phyloP scores from a whole-genome alignment of 2,888 invertebrate genomes.

The Mylabris sibirica region DNA sequence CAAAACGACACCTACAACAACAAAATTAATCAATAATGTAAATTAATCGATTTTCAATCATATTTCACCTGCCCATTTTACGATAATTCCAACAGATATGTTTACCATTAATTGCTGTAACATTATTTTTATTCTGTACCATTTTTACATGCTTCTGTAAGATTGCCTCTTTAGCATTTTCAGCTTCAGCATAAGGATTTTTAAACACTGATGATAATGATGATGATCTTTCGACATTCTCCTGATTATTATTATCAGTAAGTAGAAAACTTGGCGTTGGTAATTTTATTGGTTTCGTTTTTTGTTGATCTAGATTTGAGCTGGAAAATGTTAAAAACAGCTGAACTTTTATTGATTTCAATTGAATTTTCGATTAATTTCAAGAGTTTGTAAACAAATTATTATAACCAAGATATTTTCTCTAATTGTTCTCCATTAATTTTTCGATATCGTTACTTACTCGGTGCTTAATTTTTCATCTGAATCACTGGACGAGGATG shows the following conservation, averaged over 20 bases:
- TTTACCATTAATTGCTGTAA: constrained; percentile 81
- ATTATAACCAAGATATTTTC: no score
- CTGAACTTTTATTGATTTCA: constrained; percentile 56
- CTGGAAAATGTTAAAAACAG: constrained; percentile 47
- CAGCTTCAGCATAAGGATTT: constrained; percentile 87
- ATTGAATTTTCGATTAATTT: constrained; percentile 43
- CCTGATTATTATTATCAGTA: constrained; percentile 66
- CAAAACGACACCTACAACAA: constrained; percentile 80
- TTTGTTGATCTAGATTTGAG: constrained; percentile 26
- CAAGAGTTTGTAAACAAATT: no score
- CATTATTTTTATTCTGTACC: constrained; percentile 76
- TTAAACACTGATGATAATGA: constrained; percentile 84
- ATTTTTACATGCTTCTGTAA: constrained; percentile 91
- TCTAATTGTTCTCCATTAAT: background rate
- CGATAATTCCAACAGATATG: constrained; percentile 94
- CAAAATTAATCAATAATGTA: no score
- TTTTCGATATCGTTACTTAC: background rate
- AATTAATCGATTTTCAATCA: no score
- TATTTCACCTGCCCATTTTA: constrained; percentile 64
- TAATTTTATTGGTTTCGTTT: constrained; percentile 46
- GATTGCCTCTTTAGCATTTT: constrained; percentile 84
- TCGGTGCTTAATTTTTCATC: background rate
- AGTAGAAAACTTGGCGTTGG: constrained; percentile 25
- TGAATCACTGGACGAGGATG: background rate
- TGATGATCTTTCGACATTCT: constrained; percentile 63